Evolutionary conservation across 2,797 vertebrate species (phyloP), one percentile per base, ranked within the genome.

Genomic region (Microctenopoma stevenorrisi): DNA sequence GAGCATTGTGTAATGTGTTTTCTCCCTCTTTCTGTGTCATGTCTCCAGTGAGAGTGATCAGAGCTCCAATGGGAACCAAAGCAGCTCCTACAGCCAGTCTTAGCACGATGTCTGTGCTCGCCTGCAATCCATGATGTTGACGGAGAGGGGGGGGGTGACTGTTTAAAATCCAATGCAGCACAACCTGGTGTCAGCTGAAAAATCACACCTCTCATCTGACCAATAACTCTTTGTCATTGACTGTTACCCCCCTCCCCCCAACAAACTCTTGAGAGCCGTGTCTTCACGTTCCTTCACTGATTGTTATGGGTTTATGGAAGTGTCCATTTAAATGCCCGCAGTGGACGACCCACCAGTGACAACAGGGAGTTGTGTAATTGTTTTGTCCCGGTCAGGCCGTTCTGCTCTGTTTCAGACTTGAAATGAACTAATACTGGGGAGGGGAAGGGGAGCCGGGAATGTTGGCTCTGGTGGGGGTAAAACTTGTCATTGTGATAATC

Each of bases 11-110:
- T 12, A 26, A 33, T 35, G 22, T 35, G 9, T 46, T 38, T 16
- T 49, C 16, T 63, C 28, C 25, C 9, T 42, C 37, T 67, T n/a
- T 61, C 35, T 26, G 5, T 74, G 37, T 68, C 12, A 7, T 62
- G 64, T 68, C 78, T 74, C 84, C 94, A 99, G 98, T 90, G 98
- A 99, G 91, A 96, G 95, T 72, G 98, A 99, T 88, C 98, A 99
- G 94, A 97, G 97, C 94, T 96, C 98, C 93, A 99, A 98, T 59
- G 97, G 98, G 85, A 99, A 95, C 94, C 98, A 99, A 91, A 96
- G 96, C 93, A 98, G 96, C 93, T 97, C 95, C 79, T 99, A 99
- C 89, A 98, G 94, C 92, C 98, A 98, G 81, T 98, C 98, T 77
- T 99, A 97, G 95, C 81, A 1, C 0, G 5, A 18, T 8, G 5